Evolutionary conservation across 2,797 vertebrate species (phyloP), one percentile per base, ranked within the genome.

Genomic region (Scyliorhinus canicula): DNA sequence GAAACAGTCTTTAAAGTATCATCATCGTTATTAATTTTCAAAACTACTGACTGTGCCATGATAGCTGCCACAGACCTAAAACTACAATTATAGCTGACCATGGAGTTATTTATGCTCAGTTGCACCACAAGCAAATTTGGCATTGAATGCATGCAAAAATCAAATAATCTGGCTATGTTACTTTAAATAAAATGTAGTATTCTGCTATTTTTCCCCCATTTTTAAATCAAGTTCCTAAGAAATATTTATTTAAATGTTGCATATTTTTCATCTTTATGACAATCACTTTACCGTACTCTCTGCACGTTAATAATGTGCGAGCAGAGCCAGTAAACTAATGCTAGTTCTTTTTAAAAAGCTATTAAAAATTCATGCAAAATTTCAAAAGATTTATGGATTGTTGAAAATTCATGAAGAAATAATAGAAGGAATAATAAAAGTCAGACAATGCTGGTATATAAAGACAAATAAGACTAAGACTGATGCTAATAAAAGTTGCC

Each of bases 11-110:
- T 98, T 99, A 98, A 98, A 98, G 98, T 98, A 98, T 98, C 98
- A 99, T 99, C 98, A 98, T 99, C 99, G 98, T 99, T 98, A 99
- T 99, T 99, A 99, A 99, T 99, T 99, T 99, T 98, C 98, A 98
- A 98, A 99, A 99, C 98, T 98, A 99, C 98, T 98, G 97, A 98
- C 98, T 98, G 98, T 98, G 98, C 98, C 98, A 97, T 98, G 98
- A 99, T 99, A 98, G 98, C 98, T 98, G 98, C 99, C 98, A 99
- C 99, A 98, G 98, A 98, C 98, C 98, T 98, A 98, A 98, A 98
- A 98, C 98, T 99, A 98, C 98, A 99, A 99, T 99, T 99, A 95
- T 55, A 71, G 67, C 67, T 52, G 21, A 94, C 96, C 97, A 95
- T 96, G 96, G 96, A 96, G 95, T 74, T 94, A 95, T 24, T 77